These are phyloP conservation scores for Hyppa rectilinea DNA, from an alignment of 2,888 invertebrate genomes.

Conservation along the genomic window DNA sequence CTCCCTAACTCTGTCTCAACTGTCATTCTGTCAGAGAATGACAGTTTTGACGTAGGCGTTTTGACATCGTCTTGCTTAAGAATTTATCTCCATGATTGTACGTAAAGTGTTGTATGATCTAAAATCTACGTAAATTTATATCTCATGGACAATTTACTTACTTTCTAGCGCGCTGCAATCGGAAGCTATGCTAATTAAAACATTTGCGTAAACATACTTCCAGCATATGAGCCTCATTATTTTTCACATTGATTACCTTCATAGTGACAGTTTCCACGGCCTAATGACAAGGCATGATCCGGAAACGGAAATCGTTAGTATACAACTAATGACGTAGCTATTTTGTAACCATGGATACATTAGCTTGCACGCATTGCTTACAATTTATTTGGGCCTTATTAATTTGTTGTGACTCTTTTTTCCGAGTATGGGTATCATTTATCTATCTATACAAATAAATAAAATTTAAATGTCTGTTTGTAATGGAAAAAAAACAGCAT, in stretches of 20 bases:
- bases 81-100: neutral
- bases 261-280: constrained; percentile 44
- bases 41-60: neutral
- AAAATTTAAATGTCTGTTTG: too few species aligned
- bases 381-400: constrained; percentile 8
- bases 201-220: constrained; percentile 29
- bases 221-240: constrained; percentile 26
- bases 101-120: neutral
- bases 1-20: too few species aligned
- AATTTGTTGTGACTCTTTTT: neutral
- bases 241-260: constrained; percentile 37
- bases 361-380: constrained; percentile 24
- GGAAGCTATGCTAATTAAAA: constrained; percentile 40
- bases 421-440: neutral
- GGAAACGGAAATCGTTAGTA: constrained; percentile 57
- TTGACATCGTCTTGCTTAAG: too few species aligned
- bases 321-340: constrained; percentile 43
- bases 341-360: constrained; percentile 41
- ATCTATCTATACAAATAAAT: too few species aligned
- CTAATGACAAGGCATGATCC: constrained; percentile 39
- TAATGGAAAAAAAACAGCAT: too few species aligned
- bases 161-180: constrained; percentile 15
- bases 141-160: neutral
- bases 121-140: neutral
- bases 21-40: too few species aligned